These are phyloP conservation scores for Brachionus asplanchnoidis DNA, from an alignment of 1,140 invertebrate species.

Conservation along the genomic window DNA sequence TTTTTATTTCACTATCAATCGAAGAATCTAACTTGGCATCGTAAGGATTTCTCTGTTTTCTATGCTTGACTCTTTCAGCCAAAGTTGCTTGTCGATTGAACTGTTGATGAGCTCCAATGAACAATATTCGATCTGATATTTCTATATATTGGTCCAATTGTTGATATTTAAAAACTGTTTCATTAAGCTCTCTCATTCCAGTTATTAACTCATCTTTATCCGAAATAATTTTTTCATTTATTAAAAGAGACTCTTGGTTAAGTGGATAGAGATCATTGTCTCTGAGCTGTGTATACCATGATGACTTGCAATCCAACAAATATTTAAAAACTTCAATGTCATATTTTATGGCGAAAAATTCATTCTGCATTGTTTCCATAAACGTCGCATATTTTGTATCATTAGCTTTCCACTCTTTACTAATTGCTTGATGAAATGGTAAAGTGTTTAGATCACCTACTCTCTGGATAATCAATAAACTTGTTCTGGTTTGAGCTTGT, in stretches of 20 bases:
- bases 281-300: constrained; percentile 2
- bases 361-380: constrained; percentile 28
- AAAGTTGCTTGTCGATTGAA: constrained; percentile 13
- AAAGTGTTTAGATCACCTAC: background rate
- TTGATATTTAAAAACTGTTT: constrained; percentile 27
- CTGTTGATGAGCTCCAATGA: constrained; percentile 22
- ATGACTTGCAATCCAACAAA: constrained; percentile 12
- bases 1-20: background rate
- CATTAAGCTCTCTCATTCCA: constrained; percentile 14
- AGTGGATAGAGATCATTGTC: background rate
- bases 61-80: constrained; percentile 3
- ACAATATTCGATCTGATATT: constrained; percentile 14
- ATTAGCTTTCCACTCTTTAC: constrained; percentile 8
- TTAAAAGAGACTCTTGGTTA: constrained; percentile 2
- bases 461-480: constrained; percentile 23
- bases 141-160: constrained; percentile 15
- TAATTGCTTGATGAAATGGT: constrained; percentile 2
- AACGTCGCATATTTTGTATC: constrained; percentile 19
- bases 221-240: background rate
- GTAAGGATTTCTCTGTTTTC: background rate
- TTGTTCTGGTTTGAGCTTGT: constrained; percentile 3
- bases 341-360: constrained; percentile 25
- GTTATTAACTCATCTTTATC: background rate
- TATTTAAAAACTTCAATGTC: constrained; percentile 31
- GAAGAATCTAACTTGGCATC: background rate